A percentile compares a stretch with the other conserved stretches of the same genome.
phyloP scores from a whole-genome alignment of 1,140 invertebrate genomes.

The Macrobrachium nipponense region DNA sequence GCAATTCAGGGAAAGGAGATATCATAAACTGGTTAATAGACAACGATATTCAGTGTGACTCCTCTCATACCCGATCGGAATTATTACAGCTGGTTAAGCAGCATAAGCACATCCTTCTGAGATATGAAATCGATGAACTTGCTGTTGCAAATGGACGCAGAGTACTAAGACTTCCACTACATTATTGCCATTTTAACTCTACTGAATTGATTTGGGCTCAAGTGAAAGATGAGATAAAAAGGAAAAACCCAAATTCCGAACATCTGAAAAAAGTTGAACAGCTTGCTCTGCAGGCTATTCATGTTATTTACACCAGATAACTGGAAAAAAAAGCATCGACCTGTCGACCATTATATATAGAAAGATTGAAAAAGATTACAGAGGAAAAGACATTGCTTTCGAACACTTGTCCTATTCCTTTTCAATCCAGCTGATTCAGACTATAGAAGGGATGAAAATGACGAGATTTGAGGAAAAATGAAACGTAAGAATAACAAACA shows the following conservation, averaged over 20 bases:
- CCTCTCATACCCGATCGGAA: background rate
- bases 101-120: background rate
- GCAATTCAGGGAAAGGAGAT: background rate
- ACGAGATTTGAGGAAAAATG: no score
- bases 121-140: constrained; percentile 30
- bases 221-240: background rate
- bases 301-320: constrained; percentile 4
- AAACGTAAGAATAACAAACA: no score
- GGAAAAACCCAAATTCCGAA: background rate
- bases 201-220: constrained; percentile 25
- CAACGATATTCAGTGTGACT: constrained; percentile 6
- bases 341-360: no score
- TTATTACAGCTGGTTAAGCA: background rate
- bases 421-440: no score
- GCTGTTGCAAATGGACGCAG: background rate
- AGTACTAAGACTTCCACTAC: constrained; percentile 19
- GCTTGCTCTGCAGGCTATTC: background rate
- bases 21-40: constrained; percentile 2
- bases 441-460: no score
- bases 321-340: constrained; percentile 19
- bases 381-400: no score
- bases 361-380: no score
- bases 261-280: constrained; percentile 1
- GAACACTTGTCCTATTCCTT: no score
- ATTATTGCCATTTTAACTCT: constrained; percentile 20